These are phyloP conservation scores for Philopedon plagiatum DNA, from an alignment of 2,888 invertebrate species.

Conservation along the genomic window DNA sequence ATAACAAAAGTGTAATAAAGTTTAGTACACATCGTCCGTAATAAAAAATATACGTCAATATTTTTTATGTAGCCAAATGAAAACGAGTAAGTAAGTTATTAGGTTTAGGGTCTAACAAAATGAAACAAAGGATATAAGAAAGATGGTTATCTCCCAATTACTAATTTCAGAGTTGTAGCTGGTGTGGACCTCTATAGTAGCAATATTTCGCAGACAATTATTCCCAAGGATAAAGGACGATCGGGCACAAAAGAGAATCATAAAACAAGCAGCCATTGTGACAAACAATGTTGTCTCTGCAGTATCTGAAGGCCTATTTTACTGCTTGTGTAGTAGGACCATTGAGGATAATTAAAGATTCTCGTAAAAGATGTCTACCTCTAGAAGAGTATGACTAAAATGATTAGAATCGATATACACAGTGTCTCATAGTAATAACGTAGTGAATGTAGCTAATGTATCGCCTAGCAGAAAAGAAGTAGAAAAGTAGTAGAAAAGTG, in stretches of 20 bases:
- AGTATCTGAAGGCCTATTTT: slow-evolving; percentile 31
- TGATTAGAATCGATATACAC: background rate
- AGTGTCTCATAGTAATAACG: too few species aligned
- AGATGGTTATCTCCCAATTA: slow-evolving; percentile 6
- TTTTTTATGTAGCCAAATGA: too few species aligned
- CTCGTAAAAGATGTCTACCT: slow-evolving; percentile 25
- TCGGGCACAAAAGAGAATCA: slow-evolving; percentile 30
- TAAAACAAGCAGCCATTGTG: slow-evolving; percentile 16
- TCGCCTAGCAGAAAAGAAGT: too few species aligned
- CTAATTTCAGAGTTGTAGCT: slow-evolving; percentile 5
- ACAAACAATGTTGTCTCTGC: slow-evolving; percentile 33
- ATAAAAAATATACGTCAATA: too few species aligned
- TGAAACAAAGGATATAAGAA: slow-evolving; percentile 6
- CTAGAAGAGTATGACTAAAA: slow-evolving; percentile 16
- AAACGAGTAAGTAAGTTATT: background rate
- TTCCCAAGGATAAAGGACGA: slow-evolving; percentile 25
- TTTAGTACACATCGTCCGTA: too few species aligned
- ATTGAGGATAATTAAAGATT: slow-evolving; percentile 29
- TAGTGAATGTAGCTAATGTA: too few species aligned
- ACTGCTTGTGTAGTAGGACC: slow-evolving; percentile 19
- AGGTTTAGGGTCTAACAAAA: background rate
- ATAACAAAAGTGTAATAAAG: too few species aligned
- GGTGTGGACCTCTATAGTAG: slow-evolving; percentile 2
- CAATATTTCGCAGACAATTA: slow-evolving; percentile 24
- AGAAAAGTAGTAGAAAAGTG: too few species aligned